Evolutionary conservation across 2,888 invertebrate species (phyloP).

Genomic region (Gari tellinella): DNA sequence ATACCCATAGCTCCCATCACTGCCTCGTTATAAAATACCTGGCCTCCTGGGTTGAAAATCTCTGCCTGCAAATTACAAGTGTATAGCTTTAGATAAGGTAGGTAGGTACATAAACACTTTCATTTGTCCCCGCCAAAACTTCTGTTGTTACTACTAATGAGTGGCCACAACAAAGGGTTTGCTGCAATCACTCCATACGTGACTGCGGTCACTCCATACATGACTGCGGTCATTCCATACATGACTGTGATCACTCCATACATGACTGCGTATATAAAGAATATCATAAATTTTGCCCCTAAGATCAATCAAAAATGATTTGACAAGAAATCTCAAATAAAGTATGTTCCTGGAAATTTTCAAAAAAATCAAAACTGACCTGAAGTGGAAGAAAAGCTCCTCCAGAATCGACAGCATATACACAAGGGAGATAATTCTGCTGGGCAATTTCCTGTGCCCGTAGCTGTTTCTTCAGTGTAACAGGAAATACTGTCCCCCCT

Average conservation of each 20-base stretch:
- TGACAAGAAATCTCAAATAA: too few relatives aligned
- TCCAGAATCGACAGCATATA: conserved; percentile 85
- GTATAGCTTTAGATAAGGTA: neutral
- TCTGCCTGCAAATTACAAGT: conserved; percentile 76
- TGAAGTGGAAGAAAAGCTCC: conserved; percentile 86
- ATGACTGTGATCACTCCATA: too few relatives aligned
- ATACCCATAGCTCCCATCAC: conserved; percentile 84
- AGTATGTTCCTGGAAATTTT: too few relatives aligned
- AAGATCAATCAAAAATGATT: too few relatives aligned
- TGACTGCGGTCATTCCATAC: too few relatives aligned
- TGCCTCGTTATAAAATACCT: conserved; percentile 85
- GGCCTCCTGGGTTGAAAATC: conserved; percentile 85
- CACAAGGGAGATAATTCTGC: conserved; percentile 84
- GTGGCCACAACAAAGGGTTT: too few relatives aligned
- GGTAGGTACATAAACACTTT: neutral
- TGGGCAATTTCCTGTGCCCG: conserved; percentile 84
- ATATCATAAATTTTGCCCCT: too few relatives aligned
- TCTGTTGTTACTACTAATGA: neutral
- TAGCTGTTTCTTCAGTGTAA: conserved; percentile 85
- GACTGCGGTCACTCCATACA: too few relatives aligned
- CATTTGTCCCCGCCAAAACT: neutral
- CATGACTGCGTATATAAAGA: too few relatives aligned
- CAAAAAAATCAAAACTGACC: too few relatives aligned
- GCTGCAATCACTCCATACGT: too few relatives aligned
- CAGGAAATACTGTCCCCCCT: conserved; percentile 85